Conservation (phyloP, 2,797 vertebrate genomes). For the Hylomyscus alleni region DNA sequence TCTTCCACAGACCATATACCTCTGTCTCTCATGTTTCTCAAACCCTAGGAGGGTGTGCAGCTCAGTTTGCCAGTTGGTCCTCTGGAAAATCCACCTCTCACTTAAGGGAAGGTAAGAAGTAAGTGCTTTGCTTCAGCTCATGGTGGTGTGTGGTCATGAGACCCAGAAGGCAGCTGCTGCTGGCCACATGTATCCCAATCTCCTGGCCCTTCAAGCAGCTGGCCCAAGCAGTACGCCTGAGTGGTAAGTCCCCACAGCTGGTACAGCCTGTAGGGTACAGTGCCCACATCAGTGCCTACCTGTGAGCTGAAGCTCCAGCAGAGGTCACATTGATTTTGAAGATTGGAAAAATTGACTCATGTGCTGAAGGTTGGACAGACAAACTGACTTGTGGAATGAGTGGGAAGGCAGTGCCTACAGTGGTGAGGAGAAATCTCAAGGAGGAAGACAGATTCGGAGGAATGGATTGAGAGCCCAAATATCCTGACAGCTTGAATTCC, state of each 20-base stretch:
- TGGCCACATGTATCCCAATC: accelerated
- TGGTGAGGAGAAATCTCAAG: not conserved
- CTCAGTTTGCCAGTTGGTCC: not conserved
- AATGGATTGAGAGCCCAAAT: accelerated
- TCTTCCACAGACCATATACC: not conserved
- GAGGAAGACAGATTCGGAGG: not conserved
- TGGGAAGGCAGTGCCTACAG: not conserved
- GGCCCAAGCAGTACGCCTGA: accelerated
- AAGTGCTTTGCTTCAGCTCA: not conserved
- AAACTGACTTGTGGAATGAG: no score
- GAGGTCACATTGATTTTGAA: not conserved
- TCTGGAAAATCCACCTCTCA: not conserved
- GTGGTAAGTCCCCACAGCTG: accelerated
- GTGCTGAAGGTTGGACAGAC: no score
- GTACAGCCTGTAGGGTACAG: no score
- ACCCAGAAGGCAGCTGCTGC: accelerated
- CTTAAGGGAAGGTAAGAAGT: not conserved
- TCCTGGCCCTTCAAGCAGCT: not conserved
- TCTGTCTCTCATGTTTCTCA: not conserved
- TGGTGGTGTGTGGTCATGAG: no score
- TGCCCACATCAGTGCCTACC: not conserved
- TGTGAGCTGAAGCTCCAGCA: not conserved
- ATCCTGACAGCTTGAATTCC: not conserved
- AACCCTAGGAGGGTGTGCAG: not conserved
- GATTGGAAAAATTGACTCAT: not conserved